Base-by-base conservation (phyloP, 92 coral and sea anemone genomes). In the Muricea muricata region DNA sequence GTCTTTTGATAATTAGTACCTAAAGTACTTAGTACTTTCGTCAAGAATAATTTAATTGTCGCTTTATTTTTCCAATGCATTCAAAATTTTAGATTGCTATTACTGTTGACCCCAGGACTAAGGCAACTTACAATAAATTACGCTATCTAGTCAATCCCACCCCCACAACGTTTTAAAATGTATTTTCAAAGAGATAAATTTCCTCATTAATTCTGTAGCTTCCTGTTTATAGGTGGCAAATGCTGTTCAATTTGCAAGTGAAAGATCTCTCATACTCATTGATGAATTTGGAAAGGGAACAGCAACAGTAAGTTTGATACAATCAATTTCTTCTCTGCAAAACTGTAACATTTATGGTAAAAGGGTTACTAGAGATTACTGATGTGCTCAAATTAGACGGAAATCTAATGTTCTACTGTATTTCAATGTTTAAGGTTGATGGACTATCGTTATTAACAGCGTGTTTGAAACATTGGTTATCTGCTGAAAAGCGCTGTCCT, bases 211-310 rank as follows among this genome's bases (percentile, higher is more conserved):
- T 23, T 52, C 20, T 45, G 4, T 73, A n/a, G n/a, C 73, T 6
- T 2, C 50, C 54, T 34, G 47, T 83, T 11, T 30, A n/a, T n/a
- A 97, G 99, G 93, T 97, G 30, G 99, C 99, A 34, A 84, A 90
- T 17, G 98, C 99, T 25, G 97, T 97, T 25, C 94, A 94, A 61
- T 90, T 86, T 40, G 98, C 98, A 6, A 79, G 98, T 20, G 92
- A 92, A 73, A 89, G 87, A 34, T 97, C 99, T n/a, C 84, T 97
- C 61, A 95, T 97, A 63, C 85, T 97, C 34, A 91, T 97, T 76
- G 99, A 97, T 77, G 99, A 97, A 70, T 97, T 97, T 83, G 99
- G 99, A 37, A 97, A 97, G 88, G 99, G 99, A 39, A 97, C 99
- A 31, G 98, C 99, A 29, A 97, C 99, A 93, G 99, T 97, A 87